Evolutionary conservation across 2,797 vertebrate species (phyloP).

Genomic region (Echeneis naucrates): DNA sequence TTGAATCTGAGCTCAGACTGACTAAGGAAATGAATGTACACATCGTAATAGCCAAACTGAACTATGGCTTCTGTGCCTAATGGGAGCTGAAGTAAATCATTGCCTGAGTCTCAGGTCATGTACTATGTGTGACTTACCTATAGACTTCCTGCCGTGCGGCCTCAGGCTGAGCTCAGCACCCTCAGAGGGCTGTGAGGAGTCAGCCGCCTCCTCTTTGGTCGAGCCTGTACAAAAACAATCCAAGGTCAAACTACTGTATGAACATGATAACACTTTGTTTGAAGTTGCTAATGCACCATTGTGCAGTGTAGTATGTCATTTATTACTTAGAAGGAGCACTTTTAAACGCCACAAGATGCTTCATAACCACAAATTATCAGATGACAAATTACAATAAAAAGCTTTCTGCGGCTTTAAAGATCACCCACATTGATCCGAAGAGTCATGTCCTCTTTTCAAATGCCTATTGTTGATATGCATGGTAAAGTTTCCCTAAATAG

Average conservation of each 20-base stretch:
- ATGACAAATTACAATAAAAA: background rate
- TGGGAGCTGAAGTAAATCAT: conserved; percentile 41
- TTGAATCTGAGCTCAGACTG: conserved; percentile 42
- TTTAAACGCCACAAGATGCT: background rate
- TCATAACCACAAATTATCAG: background rate
- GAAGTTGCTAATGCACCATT: background rate
- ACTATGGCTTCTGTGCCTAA: conserved; percentile 41
- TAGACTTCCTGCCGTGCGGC: conserved; percentile 80
- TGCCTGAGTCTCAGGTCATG: conserved; percentile 32
- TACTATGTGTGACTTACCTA: conserved; percentile 72
- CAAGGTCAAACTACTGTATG: background rate
- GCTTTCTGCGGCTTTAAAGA: background rate
- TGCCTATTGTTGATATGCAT: background rate
- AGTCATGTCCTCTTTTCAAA: background rate
- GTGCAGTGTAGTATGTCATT: background rate
- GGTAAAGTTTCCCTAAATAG: background rate
- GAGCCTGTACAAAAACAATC: conserved; percentile 71
- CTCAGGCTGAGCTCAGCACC: conserved; percentile 78
- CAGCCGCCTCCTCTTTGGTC: conserved; percentile 81
- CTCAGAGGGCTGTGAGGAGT: conserved; percentile 75
- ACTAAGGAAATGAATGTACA: conserved; percentile 55
- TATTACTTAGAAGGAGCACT: background rate
- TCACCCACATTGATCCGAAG: background rate
- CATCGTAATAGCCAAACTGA: conserved; percentile 35
- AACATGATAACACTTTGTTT: background rate